These are phyloP conservation scores for Caenorhabditis uteleia DNA, from an alignment of 2,888 invertebrate genomes.

Conservation along the genomic window DNA sequence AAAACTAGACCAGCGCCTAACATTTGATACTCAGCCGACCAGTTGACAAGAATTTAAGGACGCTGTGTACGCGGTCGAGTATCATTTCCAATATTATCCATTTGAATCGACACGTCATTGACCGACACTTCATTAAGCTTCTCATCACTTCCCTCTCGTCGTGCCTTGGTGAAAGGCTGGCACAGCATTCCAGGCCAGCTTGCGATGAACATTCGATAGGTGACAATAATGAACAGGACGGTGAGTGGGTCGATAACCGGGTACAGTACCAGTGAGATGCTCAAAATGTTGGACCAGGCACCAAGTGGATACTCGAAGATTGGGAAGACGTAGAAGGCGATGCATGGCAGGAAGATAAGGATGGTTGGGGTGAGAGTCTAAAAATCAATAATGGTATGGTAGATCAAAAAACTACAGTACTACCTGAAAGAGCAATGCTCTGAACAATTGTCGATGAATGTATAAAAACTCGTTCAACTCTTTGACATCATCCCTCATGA, in stretches of 20 bases:
- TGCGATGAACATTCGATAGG: too few relatives aligned
- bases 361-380: constrained; percentile 19
- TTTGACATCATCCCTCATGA: constrained; percentile 1
- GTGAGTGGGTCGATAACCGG: constrained; percentile 15
- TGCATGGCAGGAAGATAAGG: constrained; percentile 19
- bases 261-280: constrained; percentile 14
- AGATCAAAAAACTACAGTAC: background rate
- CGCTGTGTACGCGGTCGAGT: too few relatives aligned
- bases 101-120: too few relatives aligned
- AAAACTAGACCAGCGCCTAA: too few relatives aligned
- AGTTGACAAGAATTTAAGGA: too few relatives aligned
- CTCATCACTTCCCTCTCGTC: too few relatives aligned
- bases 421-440: constrained; percentile 17
- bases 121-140: too few relatives aligned
- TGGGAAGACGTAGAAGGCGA: constrained; percentile 15
- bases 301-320: constrained; percentile 17
- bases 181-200: too few relatives aligned
- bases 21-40: too few relatives aligned
- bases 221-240: constrained; percentile 19
- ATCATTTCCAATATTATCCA: too few relatives aligned
- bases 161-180: too few relatives aligned
- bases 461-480: constrained; percentile 12
- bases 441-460: constrained; percentile 21
- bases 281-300: constrained; percentile 12
- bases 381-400: background rate